Conservation (phyloP, 2,888 invertebrate species). For the Oscheius sp. region DNA sequence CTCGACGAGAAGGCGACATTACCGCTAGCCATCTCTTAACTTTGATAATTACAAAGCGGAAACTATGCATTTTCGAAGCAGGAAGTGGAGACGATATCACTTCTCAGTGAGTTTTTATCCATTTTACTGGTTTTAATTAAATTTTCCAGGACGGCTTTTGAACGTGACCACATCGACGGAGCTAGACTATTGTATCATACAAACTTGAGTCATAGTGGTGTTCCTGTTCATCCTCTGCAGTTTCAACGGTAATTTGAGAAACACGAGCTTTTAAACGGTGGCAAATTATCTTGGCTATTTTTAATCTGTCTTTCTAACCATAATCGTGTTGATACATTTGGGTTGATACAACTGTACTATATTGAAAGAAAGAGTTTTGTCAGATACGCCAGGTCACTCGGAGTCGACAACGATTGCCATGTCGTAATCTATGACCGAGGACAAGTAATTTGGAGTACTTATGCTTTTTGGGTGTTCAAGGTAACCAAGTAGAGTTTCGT, state of each 20-base stretch:
- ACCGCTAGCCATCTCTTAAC: slow-evolving; percentile 64
- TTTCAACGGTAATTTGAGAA: slow-evolving; percentile 46
- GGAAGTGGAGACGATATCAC: slow-evolving; percentile 55
- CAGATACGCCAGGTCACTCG: slow-evolving; percentile 66
- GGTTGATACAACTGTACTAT: background rate
- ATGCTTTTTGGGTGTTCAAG: slow-evolving; percentile 71
- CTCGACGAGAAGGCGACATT: slow-evolving; percentile 46
- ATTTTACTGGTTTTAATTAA: background rate
- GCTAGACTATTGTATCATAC: slow-evolving; percentile 67
- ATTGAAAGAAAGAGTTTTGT: background rate
- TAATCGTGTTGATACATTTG: no score
- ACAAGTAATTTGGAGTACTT: slow-evolving; percentile 68
- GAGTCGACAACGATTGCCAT: slow-evolving; percentile 70
- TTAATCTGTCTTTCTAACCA: no score
- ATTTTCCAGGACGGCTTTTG: slow-evolving; percentile 39
- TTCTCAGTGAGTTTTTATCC: slow-evolving; percentile 43
- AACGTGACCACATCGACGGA: slow-evolving; percentile 64
- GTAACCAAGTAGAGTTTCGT: slow-evolving; percentile 35
- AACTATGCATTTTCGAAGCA: slow-evolving; percentile 67
- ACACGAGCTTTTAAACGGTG: background rate
- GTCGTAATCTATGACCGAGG: slow-evolving; percentile 69
- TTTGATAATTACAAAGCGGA: slow-evolving; percentile 64
- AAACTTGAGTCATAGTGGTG: slow-evolving; percentile 68
- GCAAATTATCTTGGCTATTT: background rate
- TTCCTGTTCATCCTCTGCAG: slow-evolving; percentile 71